Conservation (phyloP, 1,140 invertebrate species). For the Sycophaga agraensis region DNA sequence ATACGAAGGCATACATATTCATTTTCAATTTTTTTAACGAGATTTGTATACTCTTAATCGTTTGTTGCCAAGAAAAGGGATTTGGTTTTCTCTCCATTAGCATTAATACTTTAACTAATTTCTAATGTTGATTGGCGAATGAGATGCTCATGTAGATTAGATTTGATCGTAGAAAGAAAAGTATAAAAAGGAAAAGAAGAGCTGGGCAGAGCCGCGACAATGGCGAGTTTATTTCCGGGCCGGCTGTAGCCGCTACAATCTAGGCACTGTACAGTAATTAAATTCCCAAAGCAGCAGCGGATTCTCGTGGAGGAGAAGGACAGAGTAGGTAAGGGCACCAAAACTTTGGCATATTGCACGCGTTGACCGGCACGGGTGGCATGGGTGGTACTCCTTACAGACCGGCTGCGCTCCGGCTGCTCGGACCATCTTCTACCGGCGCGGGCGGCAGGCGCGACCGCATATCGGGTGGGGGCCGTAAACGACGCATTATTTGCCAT, state of each 20-base stretch:
- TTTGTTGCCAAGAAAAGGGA: too few relatives aligned
- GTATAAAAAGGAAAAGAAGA: neutral
- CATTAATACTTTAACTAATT: too few relatives aligned
- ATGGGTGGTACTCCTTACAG: neutral
- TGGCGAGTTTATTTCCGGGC: constrained; percentile 59
- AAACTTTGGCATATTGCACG: constrained; percentile 58
- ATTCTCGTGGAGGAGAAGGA: constrained; percentile 15
- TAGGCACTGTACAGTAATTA: constrained; percentile 60
- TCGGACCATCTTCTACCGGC: constrained; percentile 33
- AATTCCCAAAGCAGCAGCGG: constrained; percentile 55
- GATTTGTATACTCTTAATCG: too few relatives aligned
- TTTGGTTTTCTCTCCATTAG: too few relatives aligned
- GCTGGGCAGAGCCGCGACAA: constrained; percentile 43
- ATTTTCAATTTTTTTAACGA: too few relatives aligned
- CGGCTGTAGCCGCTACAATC: constrained; percentile 58
- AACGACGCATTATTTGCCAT: constrained; percentile 53
- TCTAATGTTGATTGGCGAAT: too few relatives aligned
- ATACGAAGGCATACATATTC: too few relatives aligned
- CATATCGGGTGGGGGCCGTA: constrained; percentile 37
- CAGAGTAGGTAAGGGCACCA: constrained; percentile 26
- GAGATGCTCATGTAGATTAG: too few relatives aligned
- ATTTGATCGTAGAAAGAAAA: too few relatives aligned
- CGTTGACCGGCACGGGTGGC: constrained; percentile 52
- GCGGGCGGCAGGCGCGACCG: too few relatives aligned
- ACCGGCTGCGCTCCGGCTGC: constrained; percentile 13